Evolutionary conservation across 2,113 vertebrate genomes (phyloP), one percentile per base, ranked within the genome.

Genomic region (Meles meles): DNA sequence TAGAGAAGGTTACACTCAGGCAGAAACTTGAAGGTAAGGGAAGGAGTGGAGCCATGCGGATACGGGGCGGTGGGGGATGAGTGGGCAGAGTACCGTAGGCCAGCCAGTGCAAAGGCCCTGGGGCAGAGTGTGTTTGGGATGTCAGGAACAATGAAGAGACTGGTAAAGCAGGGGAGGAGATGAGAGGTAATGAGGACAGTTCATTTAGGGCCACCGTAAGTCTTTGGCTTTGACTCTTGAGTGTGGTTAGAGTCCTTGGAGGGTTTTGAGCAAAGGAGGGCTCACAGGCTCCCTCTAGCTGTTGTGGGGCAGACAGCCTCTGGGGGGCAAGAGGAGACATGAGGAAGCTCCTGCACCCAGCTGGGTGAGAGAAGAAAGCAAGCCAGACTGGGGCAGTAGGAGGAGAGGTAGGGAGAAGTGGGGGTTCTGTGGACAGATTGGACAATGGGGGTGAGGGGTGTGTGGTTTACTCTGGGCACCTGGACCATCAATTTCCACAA

Each of bases 101-200:
- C 23, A 67, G 82, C 67, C 47, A 31, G 39, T 74, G 97, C 52
- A 67, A 89, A 92, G 97, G 47, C 15, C 90, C 84, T n/a, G 81
- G 39, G 90, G 31, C 37, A 15, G 34, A 52, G 29, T 55, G 71
- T 2, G 11, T 37, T 34, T 31, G 72, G 65, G 20, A 34, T 23
- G 18, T 27, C 20, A 13, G 47, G 55, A 23, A 12, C 42, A 21
- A 3, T 0, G 20, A 47, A 14, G 29, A 65, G 12, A 13, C 37
- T 34, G 37, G 10, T 31, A 39, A 18, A n/a, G 31, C n/a, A 1
- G 1, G 21, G 63, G 44, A 61, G 65, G 63, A 55, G 23, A 49
- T 0, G 3, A 42, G 47, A 44, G 34, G 29, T n/a, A n/a, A 10
- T 11, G 20, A 13, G 15, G 31, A 25, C 3, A 47, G 76, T 34